Evolutionary conservation across 1,140 invertebrate genomes (phyloP).

Genomic region (Drosophila arizonae): DNA sequence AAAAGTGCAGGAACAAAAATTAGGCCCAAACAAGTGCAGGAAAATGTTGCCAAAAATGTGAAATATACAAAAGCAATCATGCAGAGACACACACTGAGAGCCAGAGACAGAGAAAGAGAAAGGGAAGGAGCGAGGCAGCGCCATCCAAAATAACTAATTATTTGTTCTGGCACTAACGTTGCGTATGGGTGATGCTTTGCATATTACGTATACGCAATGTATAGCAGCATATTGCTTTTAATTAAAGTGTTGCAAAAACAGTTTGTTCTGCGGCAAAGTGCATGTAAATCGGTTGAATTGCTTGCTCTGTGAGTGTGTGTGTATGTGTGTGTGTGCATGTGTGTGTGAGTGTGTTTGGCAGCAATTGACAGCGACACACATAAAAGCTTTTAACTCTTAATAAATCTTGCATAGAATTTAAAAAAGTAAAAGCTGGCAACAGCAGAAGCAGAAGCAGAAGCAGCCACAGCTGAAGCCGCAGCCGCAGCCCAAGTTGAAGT

Average conservation of each 20-base stretch:
- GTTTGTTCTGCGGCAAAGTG: conserved; percentile 8
- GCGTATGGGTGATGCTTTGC: conserved; percentile 5
- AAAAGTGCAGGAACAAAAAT: not conserved
- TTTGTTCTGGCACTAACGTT: not conserved
- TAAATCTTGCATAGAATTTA: conserved; percentile 82
- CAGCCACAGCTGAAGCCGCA: conserved; percentile 19
- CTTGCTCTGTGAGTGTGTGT: not conserved
- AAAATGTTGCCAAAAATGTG: not conserved
- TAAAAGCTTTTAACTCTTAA: conserved; percentile 82
- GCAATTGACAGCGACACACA: conserved; percentile 77
- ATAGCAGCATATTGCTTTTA: conserved; percentile 1
- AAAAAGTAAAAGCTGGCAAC: conserved; percentile 54
- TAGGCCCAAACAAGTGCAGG: not conserved
- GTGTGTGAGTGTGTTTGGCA: conserved; percentile 2
- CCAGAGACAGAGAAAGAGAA: too few relatives aligned
- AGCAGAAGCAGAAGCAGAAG: too few relatives aligned
- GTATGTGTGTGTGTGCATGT: conserved; percentile 18
- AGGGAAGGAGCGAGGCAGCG: not conserved
- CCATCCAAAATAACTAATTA: conserved; percentile 5
- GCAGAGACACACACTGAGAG: not conserved
- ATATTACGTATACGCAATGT: conserved; percentile 11
- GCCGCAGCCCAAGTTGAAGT: conserved; percentile 31
- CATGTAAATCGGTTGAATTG: conserved; percentile 1
- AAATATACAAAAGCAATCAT: not conserved
- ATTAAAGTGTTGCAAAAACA: conserved; percentile 13